Base-by-base conservation (phyloP, 35 echinoderm and acorn worm genomes). In the Stichopus chloronotus region DNA sequence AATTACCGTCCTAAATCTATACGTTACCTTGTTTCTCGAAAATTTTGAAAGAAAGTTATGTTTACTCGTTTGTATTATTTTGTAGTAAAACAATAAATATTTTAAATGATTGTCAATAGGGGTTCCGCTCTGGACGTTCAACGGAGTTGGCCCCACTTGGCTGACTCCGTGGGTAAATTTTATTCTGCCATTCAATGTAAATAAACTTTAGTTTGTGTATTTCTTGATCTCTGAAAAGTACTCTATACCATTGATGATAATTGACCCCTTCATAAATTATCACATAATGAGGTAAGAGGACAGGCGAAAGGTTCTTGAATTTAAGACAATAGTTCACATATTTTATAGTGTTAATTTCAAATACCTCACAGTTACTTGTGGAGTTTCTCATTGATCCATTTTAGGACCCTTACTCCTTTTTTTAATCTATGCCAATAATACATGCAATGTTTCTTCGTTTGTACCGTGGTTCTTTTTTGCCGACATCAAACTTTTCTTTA, bases 221-320 rank as follows among this genome's bases (percentile, higher is more conserved):
- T 78, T 23, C 17, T 17, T 8, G 9, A 5, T 12, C 9, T 12
- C 10, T 78, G 0, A 25, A 9, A 21, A 78, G 76, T 9, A 78
- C 23, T 78, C 76, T 0, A 43, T 25, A 21, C 21, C 21, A 22
- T 78, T 8, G 8, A 21, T 9, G 6, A 43, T 78, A 11, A 25
- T 21, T 4, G n/a, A 78, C 30, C 3, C 30, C 30, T 43, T 43
- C 52, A 17, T 9, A 5, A n/a, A n/a, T 25, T 9, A 25, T n/a
- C 94, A 94, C 92, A 94, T 95, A 86, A 94, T 94, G 9, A 94
- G 95, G 65, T 94, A 92, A 83, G 95, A 95, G 53, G 92, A 89
- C 19, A 69, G 92, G 58, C 83, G 87, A 56, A 90, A 94, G 57
- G 92, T 92, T 16, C 96, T 94, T 65, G 61, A 65, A 11, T 65